Percentiles rank a stretch among this genome's conserved stretches.
phyloP scores from a whole-genome alignment of 2,797 vertebrate species.

The Fistularia tabacaria region DNA sequence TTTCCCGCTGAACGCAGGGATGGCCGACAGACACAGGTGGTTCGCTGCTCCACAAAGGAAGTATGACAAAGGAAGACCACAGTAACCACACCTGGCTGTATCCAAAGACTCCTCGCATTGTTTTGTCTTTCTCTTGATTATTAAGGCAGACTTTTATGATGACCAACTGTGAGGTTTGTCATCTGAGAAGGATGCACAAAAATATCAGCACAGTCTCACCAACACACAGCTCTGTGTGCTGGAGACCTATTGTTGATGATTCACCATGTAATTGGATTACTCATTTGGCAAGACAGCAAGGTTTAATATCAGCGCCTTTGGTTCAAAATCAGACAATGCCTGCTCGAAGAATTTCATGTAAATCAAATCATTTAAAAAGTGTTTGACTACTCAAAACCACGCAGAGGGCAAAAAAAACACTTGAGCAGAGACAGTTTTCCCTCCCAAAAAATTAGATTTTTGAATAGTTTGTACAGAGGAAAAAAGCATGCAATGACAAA shows the following conservation, averaged over 20 bases:
- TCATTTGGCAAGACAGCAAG: not conserved
- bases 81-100: slow-evolving; percentile 45
- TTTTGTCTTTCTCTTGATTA: slow-evolving; percentile 65
- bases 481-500: too few relatives aligned
- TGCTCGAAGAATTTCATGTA: too few relatives aligned
- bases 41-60: slow-evolving; percentile 22
- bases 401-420: too few relatives aligned
- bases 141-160: slow-evolving; percentile 47
- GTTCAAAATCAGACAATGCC: too few relatives aligned
- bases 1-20: not conserved
- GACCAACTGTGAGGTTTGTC: slow-evolving; percentile 31
- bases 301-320: too few relatives aligned
- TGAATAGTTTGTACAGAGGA: too few relatives aligned
- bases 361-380: too few relatives aligned
- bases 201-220: not conserved
- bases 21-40: slow-evolving; percentile 4
- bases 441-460: too few relatives aligned
- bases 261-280: not conserved
- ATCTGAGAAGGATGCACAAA: slow-evolving; percentile 47
- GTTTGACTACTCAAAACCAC: too few relatives aligned
- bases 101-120: slow-evolving; percentile 48
- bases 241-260: too few relatives aligned
- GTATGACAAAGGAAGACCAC: slow-evolving; percentile 16
- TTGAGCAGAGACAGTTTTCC: too few relatives aligned
- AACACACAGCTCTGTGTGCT: slow-evolving; percentile 3